phyloP scores from a whole-genome alignment of 2,113 vertebrate genomes.

The Pelodiscus sinensis region DNA sequence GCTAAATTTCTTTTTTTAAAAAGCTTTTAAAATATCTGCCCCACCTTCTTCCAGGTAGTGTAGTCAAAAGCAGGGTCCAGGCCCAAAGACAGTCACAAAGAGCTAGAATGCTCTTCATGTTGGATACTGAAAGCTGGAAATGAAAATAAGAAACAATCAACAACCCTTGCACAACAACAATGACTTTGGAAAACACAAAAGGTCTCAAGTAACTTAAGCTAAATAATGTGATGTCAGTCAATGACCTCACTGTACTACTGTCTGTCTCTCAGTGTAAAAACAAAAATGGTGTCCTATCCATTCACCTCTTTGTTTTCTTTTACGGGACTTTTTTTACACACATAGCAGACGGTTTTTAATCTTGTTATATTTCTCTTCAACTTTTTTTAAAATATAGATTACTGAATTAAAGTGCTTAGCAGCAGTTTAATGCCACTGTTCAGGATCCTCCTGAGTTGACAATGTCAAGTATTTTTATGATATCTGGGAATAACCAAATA shows the following conservation, averaged over 20 bases:
- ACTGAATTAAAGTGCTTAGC: not conserved
- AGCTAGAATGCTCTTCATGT: slow-evolving; percentile 85
- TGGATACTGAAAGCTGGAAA: slow-evolving; percentile 83
- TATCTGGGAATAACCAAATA: not conserved
- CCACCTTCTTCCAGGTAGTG: slow-evolving; percentile 92
- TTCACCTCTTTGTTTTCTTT: slow-evolving; percentile 19
- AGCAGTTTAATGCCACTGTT: not conserved
- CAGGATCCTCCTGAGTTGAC: not conserved
- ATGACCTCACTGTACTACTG: slow-evolving; percentile 61
- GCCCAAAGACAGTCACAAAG: slow-evolving; percentile 88
- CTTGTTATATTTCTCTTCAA: not conserved
- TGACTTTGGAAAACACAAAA: slow-evolving; percentile 9
- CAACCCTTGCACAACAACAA: slow-evolving; percentile 23
- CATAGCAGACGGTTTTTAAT: not conserved
- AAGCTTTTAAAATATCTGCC: slow-evolving; percentile 50
- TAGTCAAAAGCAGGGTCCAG: slow-evolving; percentile 85
- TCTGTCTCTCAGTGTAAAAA: slow-evolving; percentile 39
- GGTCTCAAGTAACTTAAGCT: slow-evolving; percentile 53
- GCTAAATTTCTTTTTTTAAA: slow-evolving; percentile 47
- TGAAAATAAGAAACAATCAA: slow-evolving; percentile 75
- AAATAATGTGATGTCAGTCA: slow-evolving; percentile 60
- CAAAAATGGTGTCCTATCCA: slow-evolving; percentile 28
- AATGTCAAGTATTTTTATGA: not conserved
- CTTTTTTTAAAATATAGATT: not conserved
- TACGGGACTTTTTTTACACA: slow-evolving; percentile 26